phyloP scores from a whole-genome alignment of 2,113 vertebrate species.

The Alouatta palliata region DNA sequence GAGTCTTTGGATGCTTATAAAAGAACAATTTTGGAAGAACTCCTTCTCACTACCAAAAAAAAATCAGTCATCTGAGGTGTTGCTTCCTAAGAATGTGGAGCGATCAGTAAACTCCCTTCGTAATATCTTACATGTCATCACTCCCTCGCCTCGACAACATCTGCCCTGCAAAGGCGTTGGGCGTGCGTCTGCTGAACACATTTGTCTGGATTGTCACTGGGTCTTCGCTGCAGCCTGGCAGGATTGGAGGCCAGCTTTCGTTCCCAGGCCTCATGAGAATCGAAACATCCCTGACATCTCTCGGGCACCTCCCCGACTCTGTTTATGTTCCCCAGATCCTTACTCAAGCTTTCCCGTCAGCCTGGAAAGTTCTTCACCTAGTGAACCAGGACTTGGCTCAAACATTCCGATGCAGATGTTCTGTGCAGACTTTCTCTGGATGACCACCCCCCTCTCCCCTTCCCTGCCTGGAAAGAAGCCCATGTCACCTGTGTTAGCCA shows the following conservation, averaged over 20 bases:
- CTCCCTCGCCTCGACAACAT: no score
- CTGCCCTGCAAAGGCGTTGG: background rate
- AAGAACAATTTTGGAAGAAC: background rate
- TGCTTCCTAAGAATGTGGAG: background rate
- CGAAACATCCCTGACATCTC: fast-evolving
- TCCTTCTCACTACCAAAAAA: background rate
- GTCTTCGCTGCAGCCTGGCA: background rate
- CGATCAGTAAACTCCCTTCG: background rate
- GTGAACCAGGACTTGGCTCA: background rate
- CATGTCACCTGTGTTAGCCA: no score
- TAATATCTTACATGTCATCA: fast-evolving
- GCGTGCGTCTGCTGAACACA: fast-evolving
- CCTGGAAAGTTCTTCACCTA: background rate
- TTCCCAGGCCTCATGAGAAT: background rate
- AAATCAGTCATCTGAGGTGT: background rate
- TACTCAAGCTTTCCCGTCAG: background rate
- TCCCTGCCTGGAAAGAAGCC: background rate
- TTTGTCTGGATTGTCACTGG: background rate
- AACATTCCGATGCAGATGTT: background rate
- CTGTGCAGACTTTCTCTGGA: background rate
- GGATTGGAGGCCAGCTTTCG: background rate
- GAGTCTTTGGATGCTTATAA: background rate
- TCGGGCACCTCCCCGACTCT: background rate
- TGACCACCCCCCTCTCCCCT: fast-evolving
- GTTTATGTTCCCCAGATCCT: background rate